These are phyloP conservation scores for Muscina levida DNA, from an alignment of 2,888 invertebrate genomes.

Conservation along the genomic window DNA sequence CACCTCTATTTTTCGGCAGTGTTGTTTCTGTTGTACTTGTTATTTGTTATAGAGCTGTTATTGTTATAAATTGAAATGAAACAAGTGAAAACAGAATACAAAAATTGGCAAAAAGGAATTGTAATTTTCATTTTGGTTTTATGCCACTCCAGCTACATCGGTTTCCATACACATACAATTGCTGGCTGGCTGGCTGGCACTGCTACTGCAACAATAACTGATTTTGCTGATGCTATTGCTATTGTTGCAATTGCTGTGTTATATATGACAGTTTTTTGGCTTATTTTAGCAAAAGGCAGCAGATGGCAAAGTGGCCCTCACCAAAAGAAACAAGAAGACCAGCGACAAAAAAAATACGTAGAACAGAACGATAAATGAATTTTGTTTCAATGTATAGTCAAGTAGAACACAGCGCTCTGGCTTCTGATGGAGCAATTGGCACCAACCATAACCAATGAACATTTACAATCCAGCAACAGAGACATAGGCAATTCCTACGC, in stretches of 20 bases:
- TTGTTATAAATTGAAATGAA: conserved; percentile 47
- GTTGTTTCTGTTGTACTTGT: neutral
- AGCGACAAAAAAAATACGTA: neutral
- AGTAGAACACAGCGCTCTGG: neutral
- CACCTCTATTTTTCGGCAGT: conserved; percentile 27
- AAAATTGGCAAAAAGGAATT: conserved; percentile 27
- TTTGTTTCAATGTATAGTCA: conserved; percentile 18
- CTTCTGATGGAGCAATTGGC: conserved; percentile 31
- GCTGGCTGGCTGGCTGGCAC: neutral
- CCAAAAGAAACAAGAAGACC: neutral
- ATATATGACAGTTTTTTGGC: conserved; percentile 25
- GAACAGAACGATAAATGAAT: neutral
- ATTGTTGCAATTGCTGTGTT: conserved; percentile 29
- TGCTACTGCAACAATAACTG: neutral
- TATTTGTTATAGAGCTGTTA: conserved; percentile 21
- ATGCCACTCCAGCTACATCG: neutral
- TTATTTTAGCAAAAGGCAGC: conserved; percentile 34
- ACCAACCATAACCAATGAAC: conserved; percentile 26
- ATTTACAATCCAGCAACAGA: conserved; percentile 18
- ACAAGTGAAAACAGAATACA: conserved; percentile 30
- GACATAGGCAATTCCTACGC: conserved; percentile 22
- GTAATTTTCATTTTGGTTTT: conserved; percentile 46
- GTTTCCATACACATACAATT: no score
- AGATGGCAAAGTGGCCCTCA: conserved; percentile 26
- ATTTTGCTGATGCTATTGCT: conserved; percentile 6